Base-by-base conservation (phyloP, 2,797 vertebrate genomes). In the Acanthornis magna region DNA sequence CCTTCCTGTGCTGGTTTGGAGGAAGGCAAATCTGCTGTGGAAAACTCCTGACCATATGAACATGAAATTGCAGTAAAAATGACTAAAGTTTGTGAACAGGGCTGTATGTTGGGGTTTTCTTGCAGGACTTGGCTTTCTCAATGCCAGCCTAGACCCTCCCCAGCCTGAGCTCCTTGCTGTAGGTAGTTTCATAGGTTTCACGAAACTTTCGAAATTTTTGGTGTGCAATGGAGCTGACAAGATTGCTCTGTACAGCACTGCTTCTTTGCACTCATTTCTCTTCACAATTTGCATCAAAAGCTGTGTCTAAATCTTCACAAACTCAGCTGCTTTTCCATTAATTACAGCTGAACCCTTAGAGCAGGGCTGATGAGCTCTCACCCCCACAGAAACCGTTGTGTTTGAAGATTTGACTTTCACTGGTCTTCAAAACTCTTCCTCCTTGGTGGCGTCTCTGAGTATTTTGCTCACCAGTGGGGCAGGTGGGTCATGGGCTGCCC, bases 391-490 rank as follows among this genome's bases (percentile, higher is more conserved):
- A 55, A 38, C 8, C 23, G 21, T 36, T 75, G 29, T 8, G 1
- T 80, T 26, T 30, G 38, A 8, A n/a, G n/a, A 20, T 51, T 78
- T 77, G 67, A 5, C 8, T 76, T 83, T 7, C 16, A n/a, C 8
- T 0, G 0, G 1, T 26, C 7, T n/a, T 17, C 43, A n/a, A 57
- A 68, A 5, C 4, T 63, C 10, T 4, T 54, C 5, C 3, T 81
- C 8, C 38, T 78, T 1, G 0, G 1, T 57, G 43, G 14, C 27
- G 11, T 11, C 30, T 25, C 82, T 36, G 63, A 73, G 32, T 8
- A 26, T 27, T 53, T 67, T 85, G 26, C 7, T 80, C 63, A 11
- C 23, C 12, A 8, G 2, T 1, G 27, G n/a, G 20, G 13, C 7
- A 32, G 27, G 5, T 19, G 38, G 38, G 53, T 50, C 42, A 17